Conservation (phyloP, 2,113 vertebrate species). For the Seriola dumerili region DNA sequence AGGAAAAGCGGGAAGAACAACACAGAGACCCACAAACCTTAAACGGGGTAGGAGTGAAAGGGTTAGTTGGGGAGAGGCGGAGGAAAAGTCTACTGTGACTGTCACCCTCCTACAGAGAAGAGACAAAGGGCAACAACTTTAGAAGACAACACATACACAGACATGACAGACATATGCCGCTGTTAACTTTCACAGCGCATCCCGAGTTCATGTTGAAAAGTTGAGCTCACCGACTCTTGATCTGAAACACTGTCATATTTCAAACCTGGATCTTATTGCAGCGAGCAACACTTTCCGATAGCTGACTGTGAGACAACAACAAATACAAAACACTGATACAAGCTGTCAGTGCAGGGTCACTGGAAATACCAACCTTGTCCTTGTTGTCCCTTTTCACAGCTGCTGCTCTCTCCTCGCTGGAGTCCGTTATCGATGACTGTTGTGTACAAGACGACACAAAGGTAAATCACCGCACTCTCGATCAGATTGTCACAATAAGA, state of each 20-base stretch:
- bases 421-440: conserved; percentile 75
- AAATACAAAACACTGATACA: conserved; percentile 6
- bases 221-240: neutral
- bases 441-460: conserved; percentile 52
- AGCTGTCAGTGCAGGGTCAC: conserved; percentile 3
- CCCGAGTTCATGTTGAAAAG: neutral
- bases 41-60: conserved; percentile 97
- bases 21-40: conserved; percentile 92
- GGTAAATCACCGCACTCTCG: conserved; percentile 48
- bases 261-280: neutral
- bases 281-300: neutral
- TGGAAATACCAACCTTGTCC: conserved; percentile 80
- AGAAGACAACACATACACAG: conserved; percentile 58
- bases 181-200: neutral
- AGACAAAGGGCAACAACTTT: conserved; percentile 85
- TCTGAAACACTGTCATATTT: neutral
- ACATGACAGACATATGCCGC: conserved; percentile 13
- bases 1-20: conserved; percentile 49
- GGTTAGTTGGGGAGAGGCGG: conserved; percentile 95
- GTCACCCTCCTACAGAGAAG: conserved; percentile 91
- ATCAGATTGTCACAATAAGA: conserved; percentile 23
- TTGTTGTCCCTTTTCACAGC: conserved; percentile 56
- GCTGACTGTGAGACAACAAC: neutral
- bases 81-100: conserved; percentile 93
- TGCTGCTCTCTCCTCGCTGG: conserved; percentile 70